Percentiles rank a stretch among this genome's conserved stretches.
phyloP scores from a whole-genome alignment of 1,140 invertebrate species.

The Brachionus rubens region DNA sequence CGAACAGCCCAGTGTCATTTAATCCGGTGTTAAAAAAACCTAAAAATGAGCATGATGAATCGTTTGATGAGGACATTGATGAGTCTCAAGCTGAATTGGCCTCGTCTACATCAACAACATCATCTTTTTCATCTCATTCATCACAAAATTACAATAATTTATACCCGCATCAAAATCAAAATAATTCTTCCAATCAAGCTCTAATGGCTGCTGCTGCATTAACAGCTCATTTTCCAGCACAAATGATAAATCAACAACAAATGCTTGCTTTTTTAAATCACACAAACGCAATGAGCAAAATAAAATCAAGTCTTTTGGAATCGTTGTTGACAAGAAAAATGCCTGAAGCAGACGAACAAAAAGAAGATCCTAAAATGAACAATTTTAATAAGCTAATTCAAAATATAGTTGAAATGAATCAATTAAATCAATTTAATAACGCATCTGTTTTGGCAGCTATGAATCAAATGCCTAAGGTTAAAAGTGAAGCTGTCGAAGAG shows the following conservation, averaged over 20 bases:
- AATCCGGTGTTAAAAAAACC: slow-evolving; percentile 36
- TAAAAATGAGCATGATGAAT: slow-evolving; percentile 19
- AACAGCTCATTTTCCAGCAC: neutral
- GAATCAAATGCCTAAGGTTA: slow-evolving; percentile 8
- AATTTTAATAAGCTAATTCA: slow-evolving; percentile 41
- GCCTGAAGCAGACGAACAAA: neutral
- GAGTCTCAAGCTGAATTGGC: slow-evolving; percentile 15
- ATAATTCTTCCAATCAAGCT: slow-evolving; percentile 4
- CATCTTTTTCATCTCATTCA: slow-evolving; percentile 8
- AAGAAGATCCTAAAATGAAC: slow-evolving; percentile 13
- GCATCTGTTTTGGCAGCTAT: neutral
- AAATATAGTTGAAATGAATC: slow-evolving; percentile 45
- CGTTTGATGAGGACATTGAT: slow-evolving; percentile 21
- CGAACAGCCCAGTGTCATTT: neutral
- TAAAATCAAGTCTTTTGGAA: slow-evolving; percentile 44
- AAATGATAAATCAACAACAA: slow-evolving; percentile 30
- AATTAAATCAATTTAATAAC: slow-evolving; percentile 3
- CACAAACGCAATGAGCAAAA: slow-evolving; percentile 13
- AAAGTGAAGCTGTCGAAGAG: neutral
- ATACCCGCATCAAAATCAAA: neutral
- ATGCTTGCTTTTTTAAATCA: slow-evolving; percentile 31
- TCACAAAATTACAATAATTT: neutral
- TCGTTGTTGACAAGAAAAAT: slow-evolving; percentile 17
- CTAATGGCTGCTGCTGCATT: slow-evolving; percentile 26
- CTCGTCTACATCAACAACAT: slow-evolving; percentile 30